Conservation (phyloP, 2,888 invertebrate species). For the Scaptomyza polygonia region DNA sequence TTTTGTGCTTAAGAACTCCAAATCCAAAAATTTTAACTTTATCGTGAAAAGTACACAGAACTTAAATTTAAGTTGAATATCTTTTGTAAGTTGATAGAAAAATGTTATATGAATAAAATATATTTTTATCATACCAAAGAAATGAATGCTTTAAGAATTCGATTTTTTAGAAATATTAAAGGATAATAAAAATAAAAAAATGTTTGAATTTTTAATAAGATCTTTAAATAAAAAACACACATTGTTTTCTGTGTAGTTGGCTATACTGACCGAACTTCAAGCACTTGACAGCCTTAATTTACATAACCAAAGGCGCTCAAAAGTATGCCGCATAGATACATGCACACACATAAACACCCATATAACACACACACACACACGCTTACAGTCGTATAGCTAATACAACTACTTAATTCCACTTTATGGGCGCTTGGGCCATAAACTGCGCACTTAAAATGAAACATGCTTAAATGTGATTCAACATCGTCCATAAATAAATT, state of each 20-base stretch:
- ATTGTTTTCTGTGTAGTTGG: slow-evolving; percentile 1
- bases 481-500: slow-evolving; percentile 77
- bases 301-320: slow-evolving; percentile 48
- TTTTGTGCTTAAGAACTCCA: slow-evolving; percentile 6
- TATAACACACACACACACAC: slow-evolving; percentile 11
- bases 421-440: slow-evolving; percentile 74
- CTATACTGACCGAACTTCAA: slow-evolving; percentile 41
- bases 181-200: too few species aligned
- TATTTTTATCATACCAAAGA: too few species aligned
- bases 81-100: too few species aligned
- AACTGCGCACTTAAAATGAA: slow-evolving; percentile 78
- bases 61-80: too few species aligned
- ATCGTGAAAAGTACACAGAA: not conserved
- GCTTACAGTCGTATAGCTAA: slow-evolving; percentile 25
- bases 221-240: not conserved
- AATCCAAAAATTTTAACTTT: slow-evolving; percentile 16
- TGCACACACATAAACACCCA: slow-evolving; percentile 7
- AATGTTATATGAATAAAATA: too few species aligned
- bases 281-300: slow-evolving; percentile 60
- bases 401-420: slow-evolving; percentile 68
- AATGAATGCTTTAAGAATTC: too few species aligned
- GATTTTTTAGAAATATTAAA: too few species aligned
- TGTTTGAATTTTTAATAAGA: too few species aligned
- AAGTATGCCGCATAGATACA: slow-evolving; percentile 52
- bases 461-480: slow-evolving; percentile 76